Base-by-base conservation (phyloP, 2,888 invertebrate species). In the Perizoma flavofasciatum region DNA sequence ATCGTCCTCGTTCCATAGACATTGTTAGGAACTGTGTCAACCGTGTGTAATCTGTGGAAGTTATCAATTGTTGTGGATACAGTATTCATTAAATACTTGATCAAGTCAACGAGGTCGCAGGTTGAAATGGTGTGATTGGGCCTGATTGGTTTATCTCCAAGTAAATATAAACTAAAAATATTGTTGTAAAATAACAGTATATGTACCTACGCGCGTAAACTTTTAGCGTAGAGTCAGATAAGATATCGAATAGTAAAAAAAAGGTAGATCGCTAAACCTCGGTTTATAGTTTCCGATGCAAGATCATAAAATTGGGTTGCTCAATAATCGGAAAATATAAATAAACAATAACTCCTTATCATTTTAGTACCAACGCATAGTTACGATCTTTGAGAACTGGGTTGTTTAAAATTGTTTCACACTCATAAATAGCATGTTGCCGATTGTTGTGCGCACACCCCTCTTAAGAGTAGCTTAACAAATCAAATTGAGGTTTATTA, bases 21-120 rank as follows among this genome's bases (percentile, higher is more conserved):
- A 55, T 53, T 53, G 54, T 55, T 52, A 51, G 61, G 49, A 55
- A 51, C 58, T 56, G 40, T 63, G 63, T 63, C 59, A 59, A 49
- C 45, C 49, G 45, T 48, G 35, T 65, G 53, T 61, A 74, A 75
- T 37, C 37, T 75, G 63, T 72, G 50, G 10, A 67, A 61, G 59
- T 81, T 84, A 86, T 85, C 85, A 63, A 58, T 67, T 83, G 76
- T 84, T 85, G 81, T 82, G 71, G 66, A 75, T 78, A 72, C 73
- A 79, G 72, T 86, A 83, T 85, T 85, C 78, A 88, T 86, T 88
- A 84, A 88, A 83, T 79, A 77, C 71, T 74, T 73, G 70, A 73
- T 85, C 22, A 22, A 22, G 87, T 86, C 83, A 67, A 39, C 56
- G 66, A 76, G 85, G 86, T 86, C 79, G 79, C 63, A 79, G 79